Evolutionary conservation across 2,113 vertebrate genomes (phyloP).

Genomic region (Alethe castanea): DNA sequence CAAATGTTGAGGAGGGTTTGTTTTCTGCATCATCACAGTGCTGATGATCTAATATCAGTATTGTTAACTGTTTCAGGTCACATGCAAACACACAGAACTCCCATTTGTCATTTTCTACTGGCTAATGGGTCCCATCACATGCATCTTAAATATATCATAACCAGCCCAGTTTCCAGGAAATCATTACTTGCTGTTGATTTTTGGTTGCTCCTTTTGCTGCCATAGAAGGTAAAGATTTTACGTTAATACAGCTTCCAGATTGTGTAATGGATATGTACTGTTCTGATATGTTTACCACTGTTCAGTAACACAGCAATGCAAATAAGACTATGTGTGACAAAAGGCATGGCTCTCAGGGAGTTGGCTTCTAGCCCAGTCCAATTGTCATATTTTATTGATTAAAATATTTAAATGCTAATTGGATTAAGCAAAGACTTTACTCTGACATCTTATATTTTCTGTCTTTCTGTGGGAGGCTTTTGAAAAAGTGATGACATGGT

Average conservation of each 20-base stretch:
- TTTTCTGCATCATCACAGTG: background rate
- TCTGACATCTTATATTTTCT: background rate
- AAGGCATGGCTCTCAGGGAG: background rate
- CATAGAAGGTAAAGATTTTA: background rate
- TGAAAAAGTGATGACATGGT: background rate
- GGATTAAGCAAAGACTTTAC: background rate
- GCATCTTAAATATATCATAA: background rate
- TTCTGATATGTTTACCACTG: background rate
- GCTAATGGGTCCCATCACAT: background rate
- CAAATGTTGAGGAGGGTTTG: background rate
- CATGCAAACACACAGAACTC: background rate
- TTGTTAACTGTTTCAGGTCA: background rate
- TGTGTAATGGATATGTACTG: background rate
- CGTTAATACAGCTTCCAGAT: background rate
- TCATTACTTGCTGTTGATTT: background rate
- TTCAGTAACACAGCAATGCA: background rate
- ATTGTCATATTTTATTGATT: background rate
- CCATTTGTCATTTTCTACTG: background rate
- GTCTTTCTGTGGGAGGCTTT: background rate
- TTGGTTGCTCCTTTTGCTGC: background rate
- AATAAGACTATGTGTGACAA: background rate
- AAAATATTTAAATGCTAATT: background rate
- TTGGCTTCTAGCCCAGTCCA: background rate
- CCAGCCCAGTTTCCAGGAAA: background rate
- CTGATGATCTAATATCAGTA: background rate